Conservation (phyloP, 1,140 invertebrate genomes). For the Drepana arcuata region DNA sequence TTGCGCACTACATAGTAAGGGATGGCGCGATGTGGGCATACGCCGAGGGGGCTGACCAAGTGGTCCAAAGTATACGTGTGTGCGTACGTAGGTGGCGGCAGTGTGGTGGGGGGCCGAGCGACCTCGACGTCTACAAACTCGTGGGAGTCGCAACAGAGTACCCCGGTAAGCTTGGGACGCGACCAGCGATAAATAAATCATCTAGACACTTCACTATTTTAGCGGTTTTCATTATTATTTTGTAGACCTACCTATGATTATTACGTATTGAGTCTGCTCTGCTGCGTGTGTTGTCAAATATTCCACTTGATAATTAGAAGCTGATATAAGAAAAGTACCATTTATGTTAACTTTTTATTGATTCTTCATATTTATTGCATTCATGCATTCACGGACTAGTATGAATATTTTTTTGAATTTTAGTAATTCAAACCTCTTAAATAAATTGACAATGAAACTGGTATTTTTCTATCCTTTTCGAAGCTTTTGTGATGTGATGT, state of each 20-base stretch:
- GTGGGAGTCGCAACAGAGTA: conserved; percentile 63
- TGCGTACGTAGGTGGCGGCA: conserved; percentile 64
- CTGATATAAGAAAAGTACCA: conserved; percentile 59
- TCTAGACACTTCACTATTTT: conserved; percentile 50
- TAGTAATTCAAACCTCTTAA: no score
- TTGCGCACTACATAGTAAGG: no score
- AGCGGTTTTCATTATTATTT: conserved; percentile 63
- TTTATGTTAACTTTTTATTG: conserved; percentile 1
- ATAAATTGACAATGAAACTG: no score
- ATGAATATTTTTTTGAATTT: no score
- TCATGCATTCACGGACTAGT: no score
- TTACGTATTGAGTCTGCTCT: conserved; percentile 63
- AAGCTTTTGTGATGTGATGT: conserved; percentile 70
- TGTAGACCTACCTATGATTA: conserved; percentile 52
- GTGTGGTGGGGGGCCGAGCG: conserved; percentile 49
- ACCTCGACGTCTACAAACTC: conserved; percentile 42
- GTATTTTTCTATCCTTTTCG: no score
- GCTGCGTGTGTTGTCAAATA: conserved; percentile 65
- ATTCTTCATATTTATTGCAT: no score
- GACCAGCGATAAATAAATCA: conserved; percentile 41
- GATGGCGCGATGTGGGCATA: no score
- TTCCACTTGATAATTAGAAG: conserved; percentile 56
- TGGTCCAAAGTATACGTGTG: conserved; percentile 50
- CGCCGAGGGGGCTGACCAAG: no score
- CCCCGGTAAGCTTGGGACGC: conserved; percentile 66